Evolutionary conservation across 92 coral and sea anemone genomes (phyloP).

Genomic region (Epizoanthus scotinus): DNA sequence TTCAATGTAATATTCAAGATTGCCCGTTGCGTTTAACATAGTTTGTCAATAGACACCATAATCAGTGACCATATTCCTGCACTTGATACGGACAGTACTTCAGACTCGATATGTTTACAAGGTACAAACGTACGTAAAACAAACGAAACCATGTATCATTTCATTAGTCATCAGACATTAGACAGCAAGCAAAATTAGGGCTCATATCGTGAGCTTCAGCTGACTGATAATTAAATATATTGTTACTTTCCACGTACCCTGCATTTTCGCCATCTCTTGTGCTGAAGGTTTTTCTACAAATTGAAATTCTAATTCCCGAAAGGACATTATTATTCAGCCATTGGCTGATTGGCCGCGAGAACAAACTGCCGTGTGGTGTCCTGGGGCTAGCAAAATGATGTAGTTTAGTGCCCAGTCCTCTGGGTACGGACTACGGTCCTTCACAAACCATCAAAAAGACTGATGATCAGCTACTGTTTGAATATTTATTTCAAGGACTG

Average conservation of each 20-base stretch:
- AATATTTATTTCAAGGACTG: no score
- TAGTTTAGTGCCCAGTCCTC: not conserved
- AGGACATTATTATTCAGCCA: conserved; percentile 36
- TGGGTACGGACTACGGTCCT: no score
- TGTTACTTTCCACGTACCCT: conserved; percentile 47
- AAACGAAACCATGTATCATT: no score
- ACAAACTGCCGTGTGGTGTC: not conserved
- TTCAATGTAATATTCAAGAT: no score
- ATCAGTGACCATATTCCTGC: not conserved
- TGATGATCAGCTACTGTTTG: no score
- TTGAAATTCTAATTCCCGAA: conserved; percentile 80
- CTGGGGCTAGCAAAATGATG: not conserved
- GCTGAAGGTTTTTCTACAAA: conserved; percentile 72
- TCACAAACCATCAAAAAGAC: no score
- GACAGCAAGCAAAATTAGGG: no score
- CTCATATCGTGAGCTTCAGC: not conserved
- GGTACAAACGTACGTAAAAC: no score
- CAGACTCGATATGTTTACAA: no score
- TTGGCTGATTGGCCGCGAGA: not conserved
- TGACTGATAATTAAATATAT: not conserved
- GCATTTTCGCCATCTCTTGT: conserved; percentile 83
- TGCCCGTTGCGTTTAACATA: not conserved
- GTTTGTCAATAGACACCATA: not conserved
- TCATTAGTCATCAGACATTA: no score
- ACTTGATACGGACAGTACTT: not conserved